These are phyloP conservation scores for Ciona savignyi DNA, from an alignment of 23 tunicate species.

Conservation along the genomic window DNA sequence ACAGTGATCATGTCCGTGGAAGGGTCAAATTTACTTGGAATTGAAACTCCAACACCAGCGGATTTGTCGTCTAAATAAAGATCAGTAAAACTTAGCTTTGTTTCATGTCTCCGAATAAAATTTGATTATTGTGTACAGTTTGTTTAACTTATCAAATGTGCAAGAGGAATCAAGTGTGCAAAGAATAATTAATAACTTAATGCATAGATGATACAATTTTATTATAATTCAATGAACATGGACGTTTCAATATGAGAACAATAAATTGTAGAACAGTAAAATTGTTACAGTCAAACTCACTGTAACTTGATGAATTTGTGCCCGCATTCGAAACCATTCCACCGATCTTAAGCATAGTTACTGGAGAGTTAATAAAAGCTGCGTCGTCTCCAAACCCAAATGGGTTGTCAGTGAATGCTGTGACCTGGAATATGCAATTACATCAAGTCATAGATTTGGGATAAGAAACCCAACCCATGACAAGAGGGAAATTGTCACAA, in stretches of 20 bases:
- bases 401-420: conserved; percentile 81
- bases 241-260: too few species aligned
- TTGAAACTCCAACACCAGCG: conserved; percentile 61
- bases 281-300: too few species aligned
- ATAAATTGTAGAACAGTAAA: too few species aligned
- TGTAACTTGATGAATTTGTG: background rate
- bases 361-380: conserved; percentile 86
- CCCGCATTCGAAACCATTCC: background rate
- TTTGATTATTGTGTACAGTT: too few species aligned
- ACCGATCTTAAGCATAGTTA: conserved; percentile 85
- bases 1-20: conserved; percentile 69
- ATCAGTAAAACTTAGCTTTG: background rate
- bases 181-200: too few species aligned
- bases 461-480: too few species aligned
- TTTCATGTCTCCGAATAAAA: background rate
- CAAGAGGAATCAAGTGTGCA: too few species aligned
- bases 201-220: too few species aligned
- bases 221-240: too few species aligned
- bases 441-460: too few species aligned
- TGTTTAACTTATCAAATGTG: too few species aligned
- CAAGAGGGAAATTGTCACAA: too few species aligned
- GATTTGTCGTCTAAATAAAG: background rate
- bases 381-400: conserved; percentile 95
- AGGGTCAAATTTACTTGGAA: conserved; percentile 80
- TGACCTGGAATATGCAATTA: conserved; percentile 36